phyloP scores from a whole-genome alignment of 2,113 vertebrate genomes.

The Melanocharis versteri region DNA sequence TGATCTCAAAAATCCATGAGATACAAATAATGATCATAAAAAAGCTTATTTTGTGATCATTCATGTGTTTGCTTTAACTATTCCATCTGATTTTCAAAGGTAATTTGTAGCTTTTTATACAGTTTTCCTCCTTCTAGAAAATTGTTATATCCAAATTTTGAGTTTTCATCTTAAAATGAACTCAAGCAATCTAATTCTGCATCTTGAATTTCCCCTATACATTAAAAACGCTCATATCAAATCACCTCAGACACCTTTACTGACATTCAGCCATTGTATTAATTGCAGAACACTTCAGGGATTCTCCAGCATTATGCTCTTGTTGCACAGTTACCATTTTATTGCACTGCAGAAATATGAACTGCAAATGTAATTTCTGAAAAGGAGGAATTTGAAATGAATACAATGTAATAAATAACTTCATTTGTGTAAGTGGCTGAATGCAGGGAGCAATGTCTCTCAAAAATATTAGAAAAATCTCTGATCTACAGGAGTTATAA shows the following conservation, averaged over 20 bases:
- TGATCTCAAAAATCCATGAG: background rate
- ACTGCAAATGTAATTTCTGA: background rate
- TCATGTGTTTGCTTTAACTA: background rate
- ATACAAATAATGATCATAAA: background rate
- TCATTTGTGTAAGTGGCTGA: background rate
- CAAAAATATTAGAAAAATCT: background rate
- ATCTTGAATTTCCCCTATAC: background rate
- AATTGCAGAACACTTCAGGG: background rate
- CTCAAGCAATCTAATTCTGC: background rate
- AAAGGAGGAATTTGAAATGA: background rate
- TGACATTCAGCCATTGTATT: background rate
- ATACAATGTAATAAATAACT: background rate
- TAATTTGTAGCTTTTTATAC: background rate
- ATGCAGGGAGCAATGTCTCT: background rate
- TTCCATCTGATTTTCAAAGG: background rate
- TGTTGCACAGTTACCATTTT: background rate
- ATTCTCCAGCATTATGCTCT: background rate
- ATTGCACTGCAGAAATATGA: background rate
- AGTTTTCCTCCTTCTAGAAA: background rate
- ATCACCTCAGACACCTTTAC: background rate
- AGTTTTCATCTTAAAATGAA: background rate
- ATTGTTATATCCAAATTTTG: background rate
- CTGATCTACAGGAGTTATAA: background rate
- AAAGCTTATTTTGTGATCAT: background rate
- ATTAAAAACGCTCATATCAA: background rate